phyloP scores from a whole-genome alignment of 2,888 invertebrate genomes.

The Acanthosoma haemorrhoidale region DNA sequence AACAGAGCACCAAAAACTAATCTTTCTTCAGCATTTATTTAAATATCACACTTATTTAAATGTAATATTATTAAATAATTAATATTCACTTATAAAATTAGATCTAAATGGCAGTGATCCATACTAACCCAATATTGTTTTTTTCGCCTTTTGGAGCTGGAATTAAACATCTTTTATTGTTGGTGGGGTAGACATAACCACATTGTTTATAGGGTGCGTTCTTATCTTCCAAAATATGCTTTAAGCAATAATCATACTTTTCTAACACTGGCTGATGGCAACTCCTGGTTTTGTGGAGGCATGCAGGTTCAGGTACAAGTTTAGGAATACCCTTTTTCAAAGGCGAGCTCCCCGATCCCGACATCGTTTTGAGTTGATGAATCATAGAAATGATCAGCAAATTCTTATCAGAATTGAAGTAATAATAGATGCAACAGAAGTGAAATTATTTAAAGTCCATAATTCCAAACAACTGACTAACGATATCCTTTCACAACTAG shows the following conservation, averaged over 20 bases:
- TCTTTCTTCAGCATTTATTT: no score
- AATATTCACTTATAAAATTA: no score
- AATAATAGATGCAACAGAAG: no score
- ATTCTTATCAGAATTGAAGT: neutral
- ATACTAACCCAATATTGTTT: conserved; percentile 58
- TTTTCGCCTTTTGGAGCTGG: conserved; percentile 70
- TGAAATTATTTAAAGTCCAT: no score
- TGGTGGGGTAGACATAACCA: conserved; percentile 59
- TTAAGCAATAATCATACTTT: conserved; percentile 69
- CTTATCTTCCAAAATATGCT: conserved; percentile 79
- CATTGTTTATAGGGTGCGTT: conserved; percentile 81
- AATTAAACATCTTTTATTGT: conserved; percentile 68
- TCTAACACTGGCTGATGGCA: conserved; percentile 64
- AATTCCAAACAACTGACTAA: no score
- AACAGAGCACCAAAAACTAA: no score
- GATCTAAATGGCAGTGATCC: no score
- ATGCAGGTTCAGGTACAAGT: conserved; percentile 6
- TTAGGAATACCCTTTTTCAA: conserved; percentile 9
- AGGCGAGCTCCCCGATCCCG: neutral
- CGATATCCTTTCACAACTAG: no score
- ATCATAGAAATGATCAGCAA: neutral
- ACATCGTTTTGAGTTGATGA: neutral
- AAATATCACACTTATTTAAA: no score
- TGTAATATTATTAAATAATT: no score
- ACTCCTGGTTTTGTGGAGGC: conserved; percentile 51